A percentile compares a stretch with the other conserved stretches of the same genome.
These are phyloP conservation scores for Archilochus colubris DNA, from an alignment of 2,113 vertebrate species.

Conservation along the genomic window DNA sequence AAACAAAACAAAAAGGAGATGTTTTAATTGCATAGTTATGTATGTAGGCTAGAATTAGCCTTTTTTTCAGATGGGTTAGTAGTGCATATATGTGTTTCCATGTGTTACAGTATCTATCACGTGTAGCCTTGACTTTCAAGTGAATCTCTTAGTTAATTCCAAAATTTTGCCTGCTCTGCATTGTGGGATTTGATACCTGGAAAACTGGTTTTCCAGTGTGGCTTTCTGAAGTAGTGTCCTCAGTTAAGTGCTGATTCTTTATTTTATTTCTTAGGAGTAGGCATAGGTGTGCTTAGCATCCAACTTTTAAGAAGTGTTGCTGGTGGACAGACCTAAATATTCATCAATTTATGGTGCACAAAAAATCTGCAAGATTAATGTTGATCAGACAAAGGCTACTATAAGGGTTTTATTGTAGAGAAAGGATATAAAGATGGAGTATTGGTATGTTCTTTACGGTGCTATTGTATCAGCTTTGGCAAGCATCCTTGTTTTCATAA, in stretches of 20 bases:
- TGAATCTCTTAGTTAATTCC: neutral
- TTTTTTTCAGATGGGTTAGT: neutral
- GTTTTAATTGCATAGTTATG: neutral
- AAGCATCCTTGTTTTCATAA: neutral
- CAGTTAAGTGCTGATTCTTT: neutral
- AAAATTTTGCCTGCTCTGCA: neutral
- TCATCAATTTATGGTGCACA: neutral
- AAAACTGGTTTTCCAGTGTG: neutral
- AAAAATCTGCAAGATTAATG: neutral
- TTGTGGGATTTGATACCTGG: neutral
- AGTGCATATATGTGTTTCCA: neutral
- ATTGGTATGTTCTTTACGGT: neutral
- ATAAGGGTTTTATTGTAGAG: neutral
- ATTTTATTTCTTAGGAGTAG: neutral
- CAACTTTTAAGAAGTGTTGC: neutral
- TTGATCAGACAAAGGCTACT: neutral
- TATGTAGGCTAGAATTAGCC: neutral
- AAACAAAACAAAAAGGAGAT: neutral
- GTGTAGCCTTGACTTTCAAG: neutral
- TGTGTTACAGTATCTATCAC: neutral
- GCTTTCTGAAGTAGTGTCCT: neutral
- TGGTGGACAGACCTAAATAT: neutral
- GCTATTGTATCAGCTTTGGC: neutral
- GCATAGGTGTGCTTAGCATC: neutral
- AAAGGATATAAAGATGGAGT: neutral